Evolutionary conservation across 30 jellyfish, hydroid and myxozoan genomes (phyloP).

Genomic region (Turritopsis dohrnii): DNA sequence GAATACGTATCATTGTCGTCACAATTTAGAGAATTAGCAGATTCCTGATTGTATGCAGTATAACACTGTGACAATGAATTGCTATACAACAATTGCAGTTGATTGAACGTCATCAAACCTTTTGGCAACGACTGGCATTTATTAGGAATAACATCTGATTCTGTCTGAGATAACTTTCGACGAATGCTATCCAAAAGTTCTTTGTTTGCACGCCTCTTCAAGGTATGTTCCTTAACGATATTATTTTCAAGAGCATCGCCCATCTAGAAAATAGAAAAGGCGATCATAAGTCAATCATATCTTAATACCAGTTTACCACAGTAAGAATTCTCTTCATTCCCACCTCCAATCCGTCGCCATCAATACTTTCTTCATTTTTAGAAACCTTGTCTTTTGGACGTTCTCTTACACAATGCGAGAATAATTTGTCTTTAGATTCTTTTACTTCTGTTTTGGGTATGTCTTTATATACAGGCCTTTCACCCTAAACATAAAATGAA

Average conservation of each 20-base stretch:
- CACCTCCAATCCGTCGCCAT: neutral
- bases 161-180: constrained; percentile 3
- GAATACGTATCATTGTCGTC: neutral
- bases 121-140: neutral
- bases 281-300: no score
- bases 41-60: neutral
- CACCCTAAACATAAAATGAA: neutral
- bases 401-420: neutral
- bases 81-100: neutral
- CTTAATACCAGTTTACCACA: no score
- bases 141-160: neutral
- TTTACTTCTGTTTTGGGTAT: neutral
- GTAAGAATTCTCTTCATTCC: neutral
- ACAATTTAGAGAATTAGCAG: neutral
- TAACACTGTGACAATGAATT: neutral
- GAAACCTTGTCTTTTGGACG: neutral
- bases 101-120: constrained; percentile 11
- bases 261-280: no score
- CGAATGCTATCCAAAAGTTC: constrained; percentile 7
- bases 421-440: neutral
- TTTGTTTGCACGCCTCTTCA: constrained; percentile 1
- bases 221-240: neutral
- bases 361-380: neutral
- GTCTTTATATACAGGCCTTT: neutral
- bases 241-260: no score